Evolutionary conservation across 2,797 vertebrate genomes (phyloP).

Genomic region (Sciaenops ocellatus): DNA sequence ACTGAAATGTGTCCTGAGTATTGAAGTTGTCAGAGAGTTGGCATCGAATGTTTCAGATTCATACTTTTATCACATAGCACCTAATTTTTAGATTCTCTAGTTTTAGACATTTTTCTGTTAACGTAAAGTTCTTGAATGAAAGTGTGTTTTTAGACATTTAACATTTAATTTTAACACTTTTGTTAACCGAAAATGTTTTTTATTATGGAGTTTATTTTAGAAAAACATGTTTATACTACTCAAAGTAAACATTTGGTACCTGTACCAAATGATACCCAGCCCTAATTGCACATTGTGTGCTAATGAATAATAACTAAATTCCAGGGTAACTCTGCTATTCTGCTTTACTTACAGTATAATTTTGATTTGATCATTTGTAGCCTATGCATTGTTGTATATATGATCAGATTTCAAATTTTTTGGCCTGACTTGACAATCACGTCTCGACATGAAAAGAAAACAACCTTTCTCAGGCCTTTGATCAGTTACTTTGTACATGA

Average conservation of each 20-base stretch:
- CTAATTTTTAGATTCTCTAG: background rate
- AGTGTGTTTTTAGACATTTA: conserved; percentile 6
- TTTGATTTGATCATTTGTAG: conserved; percentile 38
- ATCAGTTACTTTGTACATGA: conserved; percentile 33
- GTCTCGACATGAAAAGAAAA: conserved; percentile 53
- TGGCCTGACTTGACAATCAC: conserved; percentile 76
- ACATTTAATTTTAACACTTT: conserved; percentile 1
- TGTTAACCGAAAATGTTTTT: background rate
- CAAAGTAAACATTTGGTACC: conserved; percentile 3
- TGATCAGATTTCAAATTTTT: conserved; percentile 38
- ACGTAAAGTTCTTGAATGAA: background rate
- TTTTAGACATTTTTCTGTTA: conserved; percentile 14
- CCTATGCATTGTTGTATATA: conserved; percentile 62
- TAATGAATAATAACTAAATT: conserved; percentile 19
- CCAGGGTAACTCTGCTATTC: conserved; percentile 35
- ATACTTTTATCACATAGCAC: conserved; percentile 8
- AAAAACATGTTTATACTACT: conserved; percentile 16
- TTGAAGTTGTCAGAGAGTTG: background rate
- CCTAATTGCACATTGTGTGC: conserved; percentile 27
- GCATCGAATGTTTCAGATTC: background rate
- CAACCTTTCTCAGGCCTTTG: conserved; percentile 50
- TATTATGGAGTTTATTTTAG: background rate
- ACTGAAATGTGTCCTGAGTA: conserved; percentile 3
- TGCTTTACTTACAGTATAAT: conserved; percentile 17
- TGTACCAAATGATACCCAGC: conserved; percentile 13